These are phyloP conservation scores for Agrotis clavis DNA, from an alignment of 2,888 invertebrate genomes.

Conservation along the genomic window DNA sequence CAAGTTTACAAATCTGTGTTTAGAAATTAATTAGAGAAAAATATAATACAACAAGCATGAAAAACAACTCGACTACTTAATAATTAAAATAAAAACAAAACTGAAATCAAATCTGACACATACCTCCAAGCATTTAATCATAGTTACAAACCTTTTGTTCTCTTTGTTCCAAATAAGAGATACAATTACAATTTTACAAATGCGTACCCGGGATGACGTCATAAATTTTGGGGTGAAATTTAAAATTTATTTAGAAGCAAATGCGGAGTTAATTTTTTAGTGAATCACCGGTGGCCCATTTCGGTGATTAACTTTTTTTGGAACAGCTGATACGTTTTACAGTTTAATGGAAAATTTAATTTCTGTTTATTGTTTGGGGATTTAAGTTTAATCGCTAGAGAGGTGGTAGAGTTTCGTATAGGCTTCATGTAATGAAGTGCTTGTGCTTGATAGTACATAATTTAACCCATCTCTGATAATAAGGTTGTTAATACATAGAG, in stretches of 20 bases:
- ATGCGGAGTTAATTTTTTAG: slow-evolving; percentile 84
- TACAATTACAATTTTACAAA: slow-evolving; percentile 79
- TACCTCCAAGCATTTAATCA: slow-evolving; percentile 68
- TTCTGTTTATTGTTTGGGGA: slow-evolving; percentile 66
- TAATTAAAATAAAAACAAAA: slow-evolving; percentile 55
- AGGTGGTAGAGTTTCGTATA: slow-evolving; percentile 7
- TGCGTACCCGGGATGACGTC: slow-evolving; percentile 72
- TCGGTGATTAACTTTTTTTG: slow-evolving; percentile 74
- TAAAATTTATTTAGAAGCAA: slow-evolving; percentile 86
- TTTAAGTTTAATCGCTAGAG: slow-evolving; percentile 47
- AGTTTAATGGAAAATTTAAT: slow-evolving; percentile 69
- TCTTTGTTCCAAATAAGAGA: slow-evolving; percentile 81
- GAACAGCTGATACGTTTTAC: slow-evolving; percentile 65
- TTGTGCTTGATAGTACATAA: neutral
- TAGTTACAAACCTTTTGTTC: slow-evolving; percentile 77
- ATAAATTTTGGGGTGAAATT: slow-evolving; percentile 84
- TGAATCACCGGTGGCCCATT: slow-evolving; percentile 82
- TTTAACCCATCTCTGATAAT: no score
- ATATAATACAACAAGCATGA: neutral
- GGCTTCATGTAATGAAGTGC: neutral
- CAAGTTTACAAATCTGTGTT: neutral
- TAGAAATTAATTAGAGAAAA: neutral
- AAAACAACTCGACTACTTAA: slow-evolving; percentile 19
- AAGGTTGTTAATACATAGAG: no score
- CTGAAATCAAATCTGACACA: slow-evolving; percentile 52